Evolutionary conservation across 2,113 vertebrate genomes (phyloP), one percentile per base, ranked within the genome.

Genomic region (Pterocles gutturalis): DNA sequence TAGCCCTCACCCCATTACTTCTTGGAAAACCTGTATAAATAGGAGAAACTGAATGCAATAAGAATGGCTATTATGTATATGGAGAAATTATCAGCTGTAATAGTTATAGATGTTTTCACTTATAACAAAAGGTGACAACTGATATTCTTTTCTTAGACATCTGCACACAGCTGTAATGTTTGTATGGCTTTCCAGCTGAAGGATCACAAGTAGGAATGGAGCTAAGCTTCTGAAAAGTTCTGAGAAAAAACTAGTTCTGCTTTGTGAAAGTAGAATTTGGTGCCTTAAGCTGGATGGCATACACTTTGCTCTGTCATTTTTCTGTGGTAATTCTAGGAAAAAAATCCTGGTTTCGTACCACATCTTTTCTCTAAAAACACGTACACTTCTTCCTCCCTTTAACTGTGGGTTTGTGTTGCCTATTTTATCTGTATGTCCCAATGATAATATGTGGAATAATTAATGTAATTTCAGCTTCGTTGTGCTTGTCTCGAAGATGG

Each of bases 91-190:
- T 29, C 29, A 60, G 15, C 48, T 82, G 0, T 46, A 31, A 11
- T 54, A 41, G 10, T 17, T 48, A 36, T 6, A 54, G 26, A 10
- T 25, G 12, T 10, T 28, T 57, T 46, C 17, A 19, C 46, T 76
- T 25, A 43, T 58, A 72, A 6, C 7, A 78, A 48, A 64, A 69
- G 36, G 24, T n/a, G 72, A 41, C 51, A 19, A 76, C 14, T 67
- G 51, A 7, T 34, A 0, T 17, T 41, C 11, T 71, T 22, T 38
- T 83, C n/a, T 69, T 22, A 2, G 2, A 9, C 2, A 3, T 19
- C 26, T 6, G 9, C 4, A 17, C 4, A 3, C 6, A 28, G 26
- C 34, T 81, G 43, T 64, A 58, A 76, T 16, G 24, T 43, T 41
- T 29, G 14, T 38, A 17, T 57, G 31, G 18, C 83, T 81, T 86